These are phyloP conservation scores for Cheiracanthium punctorium DNA, from an alignment of 2,888 invertebrate species.

Conservation along the genomic window DNA sequence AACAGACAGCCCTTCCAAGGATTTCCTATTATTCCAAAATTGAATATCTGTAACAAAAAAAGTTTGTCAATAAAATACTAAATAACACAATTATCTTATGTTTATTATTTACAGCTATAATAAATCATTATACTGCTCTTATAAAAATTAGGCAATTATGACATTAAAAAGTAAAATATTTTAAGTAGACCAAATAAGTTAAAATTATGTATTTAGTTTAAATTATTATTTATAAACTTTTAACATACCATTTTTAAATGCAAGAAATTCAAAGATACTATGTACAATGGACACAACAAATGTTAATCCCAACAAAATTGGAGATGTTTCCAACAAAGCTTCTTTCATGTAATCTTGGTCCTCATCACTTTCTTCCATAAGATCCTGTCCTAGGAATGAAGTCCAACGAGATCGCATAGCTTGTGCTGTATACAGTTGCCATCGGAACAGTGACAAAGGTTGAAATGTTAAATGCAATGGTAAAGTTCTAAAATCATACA, in stretches of 20 bases:
- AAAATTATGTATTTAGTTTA: too few species aligned
- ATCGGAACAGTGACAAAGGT: conserved; percentile 96
- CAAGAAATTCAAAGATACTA: conserved; percentile 97
- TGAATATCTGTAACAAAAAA: conserved; percentile 87
- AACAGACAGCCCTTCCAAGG: conserved; percentile 96
- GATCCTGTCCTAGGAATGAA: conserved; percentile 82
- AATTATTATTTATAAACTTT: too few species aligned
- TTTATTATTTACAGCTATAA: too few species aligned
- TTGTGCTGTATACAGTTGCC: conserved; percentile 98
- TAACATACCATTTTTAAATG: conserved; percentile 94
- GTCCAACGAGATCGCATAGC: conserved; percentile 91
- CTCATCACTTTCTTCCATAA: conserved; percentile 80
- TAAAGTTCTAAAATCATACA: conserved; percentile 76
- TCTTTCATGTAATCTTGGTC: conserved; percentile 84
- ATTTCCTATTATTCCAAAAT: conserved; percentile 98
- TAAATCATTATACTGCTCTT: too few species aligned
- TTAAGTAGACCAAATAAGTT: too few species aligned
- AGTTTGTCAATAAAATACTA: too few species aligned
- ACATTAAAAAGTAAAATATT: too few species aligned
- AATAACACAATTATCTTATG: too few species aligned
- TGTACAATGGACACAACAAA: conserved; percentile 94
- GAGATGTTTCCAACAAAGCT: conserved; percentile 96
- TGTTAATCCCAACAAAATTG: conserved; percentile 93
- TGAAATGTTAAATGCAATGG: conserved; percentile 81
- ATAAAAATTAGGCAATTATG: too few species aligned